Conservation (phyloP, 2,888 invertebrate species). For the Enoplolaimus lenunculus region DNA sequence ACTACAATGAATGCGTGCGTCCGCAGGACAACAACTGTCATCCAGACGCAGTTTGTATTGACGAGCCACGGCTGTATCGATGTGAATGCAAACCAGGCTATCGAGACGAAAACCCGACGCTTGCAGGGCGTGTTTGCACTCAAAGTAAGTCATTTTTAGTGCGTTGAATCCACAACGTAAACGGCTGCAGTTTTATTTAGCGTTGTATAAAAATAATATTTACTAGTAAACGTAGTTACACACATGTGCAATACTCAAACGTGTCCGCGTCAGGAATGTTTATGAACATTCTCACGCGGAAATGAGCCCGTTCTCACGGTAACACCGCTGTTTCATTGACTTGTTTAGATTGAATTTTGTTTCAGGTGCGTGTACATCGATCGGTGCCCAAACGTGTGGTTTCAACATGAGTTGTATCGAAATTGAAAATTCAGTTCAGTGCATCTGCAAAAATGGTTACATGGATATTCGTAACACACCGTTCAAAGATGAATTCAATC, state of each 20-base stretch:
- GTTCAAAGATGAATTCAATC: background rate
- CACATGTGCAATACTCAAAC: too few relatives aligned
- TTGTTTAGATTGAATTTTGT: too few relatives aligned
- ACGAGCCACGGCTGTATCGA: constrained; percentile 37
- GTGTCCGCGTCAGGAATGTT: too few relatives aligned
- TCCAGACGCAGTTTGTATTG: constrained; percentile 36
- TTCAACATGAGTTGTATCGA: constrained; percentile 9
- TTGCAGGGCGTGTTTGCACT: constrained; percentile 4
- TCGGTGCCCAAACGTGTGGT: background rate
- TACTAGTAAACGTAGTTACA: too few relatives aligned
- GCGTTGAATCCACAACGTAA: too few relatives aligned
- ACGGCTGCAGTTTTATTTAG: too few relatives aligned
- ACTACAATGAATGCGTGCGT: constrained; percentile 37
- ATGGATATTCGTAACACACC: constrained; percentile 16
- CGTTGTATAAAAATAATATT: too few relatives aligned
- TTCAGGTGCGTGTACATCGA: constrained; percentile 10
- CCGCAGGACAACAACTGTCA: constrained; percentile 34
- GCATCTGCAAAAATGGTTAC: constrained; percentile 15
- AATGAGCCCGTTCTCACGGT: too few relatives aligned
- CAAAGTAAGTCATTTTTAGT: constrained; percentile 5
- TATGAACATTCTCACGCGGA: too few relatives aligned
- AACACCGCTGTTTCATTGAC: too few relatives aligned
- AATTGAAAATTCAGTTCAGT: constrained; percentile 9
- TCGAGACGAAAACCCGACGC: constrained; percentile 31
- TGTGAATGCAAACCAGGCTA: constrained; percentile 26